Base-by-base conservation (phyloP, 2,888 invertebrate species). In the Lomographa bimaculata region DNA sequence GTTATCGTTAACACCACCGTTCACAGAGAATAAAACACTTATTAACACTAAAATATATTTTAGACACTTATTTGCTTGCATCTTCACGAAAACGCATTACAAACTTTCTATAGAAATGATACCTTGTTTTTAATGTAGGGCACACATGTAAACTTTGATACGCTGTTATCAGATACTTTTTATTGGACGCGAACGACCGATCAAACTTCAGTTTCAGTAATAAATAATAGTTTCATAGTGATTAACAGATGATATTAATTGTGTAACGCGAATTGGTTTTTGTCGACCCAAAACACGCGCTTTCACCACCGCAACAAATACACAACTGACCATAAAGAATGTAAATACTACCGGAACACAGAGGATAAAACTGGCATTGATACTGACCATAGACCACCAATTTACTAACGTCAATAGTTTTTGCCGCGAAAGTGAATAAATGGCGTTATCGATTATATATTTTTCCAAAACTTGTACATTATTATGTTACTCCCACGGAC, bases 101-200 rank as follows among this genome's bases (percentile, higher is more conserved):
- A 61, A 77, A 82, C 81, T 83, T 83, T 79, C 79, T 76, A 78
- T 75, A 58, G 55, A 63, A 68, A 64, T 65, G 59, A 60, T 64
- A 64, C 53, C 46, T 58, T 53, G 57, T 53, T 39, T 58, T 67
- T 67, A 60, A 81, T 75, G 73, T 83, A 78, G 85, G 81, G 58
- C 86, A 80, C 54, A 40, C 36, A n/a, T n/a, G n/a, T n/a, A 35
- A 17, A 7, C 3, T 24, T n/a, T n/a, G 0, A n/a, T n/a, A 54
- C 35, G 11, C n/a, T 9, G 9, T 7, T 30, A 1, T 1, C 12
- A 3, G 3, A 16, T 7, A 14, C 19, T 7, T 7, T 7, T 5
- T 7, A 5, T 8, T 1, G 5, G 5, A 10, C 5, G 5, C 8
- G 7, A n/a, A 7, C 4, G 10, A 8, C 5, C 6, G 11, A 24